Conservation (phyloP, 2,113 vertebrate species). For the Setophaga coronata region DNA sequence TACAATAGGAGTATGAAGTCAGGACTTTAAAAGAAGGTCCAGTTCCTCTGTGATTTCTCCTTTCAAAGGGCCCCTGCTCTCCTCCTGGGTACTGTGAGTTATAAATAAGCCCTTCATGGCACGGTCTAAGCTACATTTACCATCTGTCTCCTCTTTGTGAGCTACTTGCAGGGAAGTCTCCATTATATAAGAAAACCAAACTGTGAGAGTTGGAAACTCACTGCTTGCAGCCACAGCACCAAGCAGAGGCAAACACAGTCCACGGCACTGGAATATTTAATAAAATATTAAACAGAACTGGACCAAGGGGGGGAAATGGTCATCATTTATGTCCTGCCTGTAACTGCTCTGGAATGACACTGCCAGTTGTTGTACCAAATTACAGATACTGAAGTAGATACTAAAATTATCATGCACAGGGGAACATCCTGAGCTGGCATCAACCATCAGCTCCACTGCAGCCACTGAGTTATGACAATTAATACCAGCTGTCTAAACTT, state of each 20-base stretch:
- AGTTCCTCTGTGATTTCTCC: not conserved
- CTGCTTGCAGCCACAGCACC: not conserved
- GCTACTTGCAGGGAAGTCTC: constrained; percentile 13
- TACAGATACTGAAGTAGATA: not conserved
- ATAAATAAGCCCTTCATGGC: constrained; percentile 57
- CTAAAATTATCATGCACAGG: not conserved
- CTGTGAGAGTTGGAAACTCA: not conserved
- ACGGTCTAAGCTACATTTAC: not conserved
- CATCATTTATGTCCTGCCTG: not conserved
- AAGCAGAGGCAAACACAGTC: not conserved
- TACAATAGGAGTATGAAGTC: not conserved
- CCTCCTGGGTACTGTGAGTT: not conserved
- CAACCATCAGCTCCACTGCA: not conserved
- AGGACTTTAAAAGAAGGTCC: not conserved
- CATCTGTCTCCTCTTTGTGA: constrained; percentile 57
- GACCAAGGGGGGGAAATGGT: not conserved
- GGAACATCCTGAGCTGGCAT: not conserved
- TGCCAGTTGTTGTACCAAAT: constrained; percentile 35
- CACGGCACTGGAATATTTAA: not conserved
- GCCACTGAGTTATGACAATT: not conserved
- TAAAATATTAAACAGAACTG: not conserved
- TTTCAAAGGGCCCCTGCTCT: constrained; percentile 5
- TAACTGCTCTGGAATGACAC: constrained; percentile 7
- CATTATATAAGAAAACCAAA: constrained; percentile 30
- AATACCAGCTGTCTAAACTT: not conserved